phyloP scores from a whole-genome alignment of 53 echinoderm and acorn worm genomes.

The Luidia sarsii region DNA sequence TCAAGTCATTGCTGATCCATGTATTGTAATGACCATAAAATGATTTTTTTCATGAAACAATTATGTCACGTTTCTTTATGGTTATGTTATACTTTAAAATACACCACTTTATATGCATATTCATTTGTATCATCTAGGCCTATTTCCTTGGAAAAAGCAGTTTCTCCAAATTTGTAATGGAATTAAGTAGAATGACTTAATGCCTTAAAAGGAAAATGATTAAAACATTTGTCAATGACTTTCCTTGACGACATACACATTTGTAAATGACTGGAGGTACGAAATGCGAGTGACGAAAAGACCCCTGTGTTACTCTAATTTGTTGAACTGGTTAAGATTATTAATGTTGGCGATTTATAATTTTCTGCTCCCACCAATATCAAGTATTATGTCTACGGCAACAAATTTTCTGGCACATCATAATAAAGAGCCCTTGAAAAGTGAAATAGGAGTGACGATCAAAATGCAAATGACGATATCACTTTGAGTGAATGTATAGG shows the following conservation, averaged over 20 bases:
- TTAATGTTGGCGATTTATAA: neutral
- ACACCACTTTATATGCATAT: conserved; percentile 1
- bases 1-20: neutral
- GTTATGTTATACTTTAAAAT: conserved; percentile 12
- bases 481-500: neutral
- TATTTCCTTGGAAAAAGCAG: neutral
- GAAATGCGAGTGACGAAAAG: conserved; percentile 13
- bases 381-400: conserved; percentile 11
- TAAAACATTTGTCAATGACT: neutral
- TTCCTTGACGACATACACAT: neutral
- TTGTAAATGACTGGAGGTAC: neutral
- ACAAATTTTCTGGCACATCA: neutral
- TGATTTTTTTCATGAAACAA: neutral
- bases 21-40: neutral
- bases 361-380: conserved; percentile 11
- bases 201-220: conserved; percentile 1
- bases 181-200: conserved; percentile 8
- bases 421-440: conserved; percentile 11
- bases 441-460: neutral
- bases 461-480: conserved; percentile 2
- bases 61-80: conserved; percentile 6
- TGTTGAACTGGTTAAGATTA: neutral
- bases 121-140: neutral
- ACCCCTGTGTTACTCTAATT: neutral
- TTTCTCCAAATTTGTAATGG: neutral